Evolutionary conservation across 2,113 vertebrate species (phyloP).

Genomic region (Thamnophis sirtalis): DNA sequence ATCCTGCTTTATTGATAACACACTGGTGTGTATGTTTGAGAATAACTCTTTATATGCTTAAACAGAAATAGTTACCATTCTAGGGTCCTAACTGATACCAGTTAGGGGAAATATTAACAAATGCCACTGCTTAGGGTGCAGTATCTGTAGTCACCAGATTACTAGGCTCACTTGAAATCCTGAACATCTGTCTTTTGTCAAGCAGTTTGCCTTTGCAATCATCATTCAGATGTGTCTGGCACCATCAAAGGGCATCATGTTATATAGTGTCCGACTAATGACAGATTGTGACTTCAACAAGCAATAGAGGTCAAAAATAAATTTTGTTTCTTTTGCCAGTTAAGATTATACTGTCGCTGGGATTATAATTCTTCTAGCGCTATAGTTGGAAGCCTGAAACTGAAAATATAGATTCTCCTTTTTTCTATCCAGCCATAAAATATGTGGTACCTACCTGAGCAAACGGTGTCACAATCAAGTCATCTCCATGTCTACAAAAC

Average conservation of each 20-base stretch:
- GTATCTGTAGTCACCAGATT: neutral
- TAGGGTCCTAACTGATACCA: neutral
- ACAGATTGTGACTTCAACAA: neutral
- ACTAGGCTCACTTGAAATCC: neutral
- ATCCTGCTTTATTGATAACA: neutral
- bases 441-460: slow-evolving; percentile 86
- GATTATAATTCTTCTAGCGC: slow-evolving; percentile 15
- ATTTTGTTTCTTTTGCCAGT: neutral
- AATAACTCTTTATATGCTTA: neutral
- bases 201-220: neutral
- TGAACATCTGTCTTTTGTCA: neutral
- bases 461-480: slow-evolving; percentile 99
- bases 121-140: neutral
- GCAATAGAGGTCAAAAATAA: neutral
- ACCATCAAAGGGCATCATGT: neutral
- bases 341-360: neutral
- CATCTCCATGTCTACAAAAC: slow-evolving; percentile 94
- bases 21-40: too few relatives aligned
- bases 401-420: neutral
- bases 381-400: neutral
- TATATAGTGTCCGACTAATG: neutral
- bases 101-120: neutral
- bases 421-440: neutral
- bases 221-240: neutral
- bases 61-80: neutral